A percentile compares a stretch with the other conserved stretches of the same genome.
Conservation (phyloP, 2,113 vertebrate genomes). For the Cinclus mexicanus region DNA sequence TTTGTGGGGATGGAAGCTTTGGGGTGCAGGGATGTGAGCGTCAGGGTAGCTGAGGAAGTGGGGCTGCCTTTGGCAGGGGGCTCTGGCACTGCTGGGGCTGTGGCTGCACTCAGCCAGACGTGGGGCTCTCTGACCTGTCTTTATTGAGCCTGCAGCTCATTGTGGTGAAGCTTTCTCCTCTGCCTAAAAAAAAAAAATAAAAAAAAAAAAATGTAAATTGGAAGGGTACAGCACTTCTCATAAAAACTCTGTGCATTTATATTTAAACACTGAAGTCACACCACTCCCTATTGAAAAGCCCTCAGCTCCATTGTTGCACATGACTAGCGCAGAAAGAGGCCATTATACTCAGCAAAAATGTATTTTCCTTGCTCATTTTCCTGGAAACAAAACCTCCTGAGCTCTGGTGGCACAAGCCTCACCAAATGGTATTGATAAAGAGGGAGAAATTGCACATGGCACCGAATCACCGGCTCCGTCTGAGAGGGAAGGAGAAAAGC, state of each 20-base stretch:
- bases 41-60: background rate
- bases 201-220: conserved; percentile 49
- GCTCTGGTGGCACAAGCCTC: background rate
- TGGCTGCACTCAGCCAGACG: background rate
- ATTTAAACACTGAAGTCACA: conserved; percentile 54
- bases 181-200: background rate
- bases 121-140: background rate
- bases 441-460: conserved; percentile 14
- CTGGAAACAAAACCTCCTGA: conserved; percentile 48
- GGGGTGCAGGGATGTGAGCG: background rate
- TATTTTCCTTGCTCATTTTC: conserved; percentile 65
- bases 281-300: conserved; percentile 39
- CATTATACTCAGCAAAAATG: conserved; percentile 50
- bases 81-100: fast-evolving
- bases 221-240: conserved; percentile 12
- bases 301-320: conserved; percentile 36
- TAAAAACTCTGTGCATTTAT: conserved; percentile 53
- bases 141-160: background rate
- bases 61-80: background rate
- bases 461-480: background rate
- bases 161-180: conserved; percentile 26
- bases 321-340: conserved; percentile 46
- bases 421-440: background rate
- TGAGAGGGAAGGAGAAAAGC: conserved; percentile 35
- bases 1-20: background rate